Conservation (phyloP, 2,888 invertebrate genomes). For the Stictocephala bisonia region DNA sequence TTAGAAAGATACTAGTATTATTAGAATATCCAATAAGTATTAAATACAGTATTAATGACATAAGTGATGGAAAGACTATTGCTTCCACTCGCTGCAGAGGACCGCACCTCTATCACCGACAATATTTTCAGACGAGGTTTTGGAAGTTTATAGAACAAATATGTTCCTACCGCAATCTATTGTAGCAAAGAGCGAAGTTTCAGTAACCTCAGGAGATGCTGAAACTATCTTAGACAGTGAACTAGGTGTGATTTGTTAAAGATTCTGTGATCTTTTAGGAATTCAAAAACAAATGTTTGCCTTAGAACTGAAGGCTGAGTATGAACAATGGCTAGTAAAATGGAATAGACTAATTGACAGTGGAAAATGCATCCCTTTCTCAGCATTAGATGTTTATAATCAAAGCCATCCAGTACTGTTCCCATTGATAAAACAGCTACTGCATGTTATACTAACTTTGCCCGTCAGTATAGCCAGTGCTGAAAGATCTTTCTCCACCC, state of each 20-base stretch:
- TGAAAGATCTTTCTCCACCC: slow-evolving; percentile 1
- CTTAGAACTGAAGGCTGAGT: neutral
- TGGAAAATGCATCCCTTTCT: neutral
- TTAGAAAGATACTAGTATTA: too few species aligned
- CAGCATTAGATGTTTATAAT: slow-evolving; percentile 3
- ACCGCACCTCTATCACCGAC: too few species aligned
- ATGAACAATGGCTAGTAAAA: neutral
- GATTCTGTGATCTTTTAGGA: neutral
- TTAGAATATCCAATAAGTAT: too few species aligned
- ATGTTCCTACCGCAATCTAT: neutral
- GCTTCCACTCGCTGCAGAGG: too few species aligned
- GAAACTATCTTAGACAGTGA: neutral
- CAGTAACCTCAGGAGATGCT: neutral
- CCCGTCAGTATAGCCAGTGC: slow-evolving; percentile 8
- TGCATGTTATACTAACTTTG: neutral
- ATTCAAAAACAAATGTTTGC: neutral
- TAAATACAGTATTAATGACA: too few species aligned
- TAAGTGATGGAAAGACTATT: too few species aligned
- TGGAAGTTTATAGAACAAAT: slow-evolving; percentile 1
- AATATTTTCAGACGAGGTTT: too few species aligned
- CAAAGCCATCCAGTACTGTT: neutral
- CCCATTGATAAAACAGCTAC: neutral
- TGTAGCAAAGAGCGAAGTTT: slow-evolving; percentile 1
- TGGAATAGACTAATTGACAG: slow-evolving; percentile 3
- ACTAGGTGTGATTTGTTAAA: neutral